Evolutionary conservation across 2,888 invertebrate species (phyloP).

Genomic region (Theretra japonica): DNA sequence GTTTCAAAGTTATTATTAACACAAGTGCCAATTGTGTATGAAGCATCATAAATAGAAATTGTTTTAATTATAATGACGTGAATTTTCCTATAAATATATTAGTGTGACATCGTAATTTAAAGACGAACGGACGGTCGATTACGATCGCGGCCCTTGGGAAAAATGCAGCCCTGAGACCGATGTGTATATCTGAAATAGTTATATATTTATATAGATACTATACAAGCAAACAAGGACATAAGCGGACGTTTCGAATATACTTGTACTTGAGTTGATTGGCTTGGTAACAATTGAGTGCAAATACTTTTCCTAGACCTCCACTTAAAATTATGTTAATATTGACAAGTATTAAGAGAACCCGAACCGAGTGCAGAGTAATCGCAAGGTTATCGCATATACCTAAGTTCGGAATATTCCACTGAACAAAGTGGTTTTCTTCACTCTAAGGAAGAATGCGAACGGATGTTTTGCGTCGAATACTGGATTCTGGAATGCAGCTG

Average conservation of each 20-base stretch:
- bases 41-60: neutral
- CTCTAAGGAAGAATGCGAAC: conserved; percentile 54
- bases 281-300: neutral
- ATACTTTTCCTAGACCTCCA: neutral
- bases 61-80: conserved; percentile 40
- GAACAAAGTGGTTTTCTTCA: conserved; percentile 47
- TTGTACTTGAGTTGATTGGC: neutral
- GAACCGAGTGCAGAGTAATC: too few species aligned
- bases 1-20: too few species aligned
- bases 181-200: conserved; percentile 47
- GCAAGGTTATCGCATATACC: conserved; percentile 39
- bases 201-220: conserved; percentile 8
- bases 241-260: too few species aligned
- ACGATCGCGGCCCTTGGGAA: conserved; percentile 42
- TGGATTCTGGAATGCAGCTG: conserved; percentile 35
- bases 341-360: neutral
- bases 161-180: conserved; percentile 49
- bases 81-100: conserved; percentile 50
- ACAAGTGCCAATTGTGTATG: neutral
- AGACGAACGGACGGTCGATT: conserved; percentile 54
- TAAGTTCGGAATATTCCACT: conserved; percentile 55
- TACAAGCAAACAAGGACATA: neutral
- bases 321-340: neutral
- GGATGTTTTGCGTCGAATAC: conserved; percentile 59
- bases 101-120: conserved; percentile 46